phyloP scores from a whole-genome alignment of 2,888 invertebrate genomes.

The Spilarctia lutea region DNA sequence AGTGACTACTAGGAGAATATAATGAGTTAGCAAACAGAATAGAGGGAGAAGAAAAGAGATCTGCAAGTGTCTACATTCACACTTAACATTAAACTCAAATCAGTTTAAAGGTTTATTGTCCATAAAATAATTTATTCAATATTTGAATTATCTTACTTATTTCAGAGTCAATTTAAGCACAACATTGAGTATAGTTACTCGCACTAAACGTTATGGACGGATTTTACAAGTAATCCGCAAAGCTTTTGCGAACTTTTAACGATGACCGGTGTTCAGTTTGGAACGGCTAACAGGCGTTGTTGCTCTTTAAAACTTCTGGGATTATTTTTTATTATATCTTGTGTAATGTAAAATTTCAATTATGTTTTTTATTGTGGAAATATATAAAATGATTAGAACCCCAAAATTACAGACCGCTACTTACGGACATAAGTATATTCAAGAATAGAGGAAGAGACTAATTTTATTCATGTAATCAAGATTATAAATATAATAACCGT shows the following conservation, averaged over 20 bases:
- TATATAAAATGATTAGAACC: too few species aligned
- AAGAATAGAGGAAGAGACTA: too few species aligned
- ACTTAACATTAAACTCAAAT: neutral
- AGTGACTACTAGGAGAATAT: too few species aligned
- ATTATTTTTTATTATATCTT: neutral
- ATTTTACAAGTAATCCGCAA: conserved; percentile 15
- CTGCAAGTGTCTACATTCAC: neutral
- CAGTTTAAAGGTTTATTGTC: neutral
- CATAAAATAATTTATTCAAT: neutral
- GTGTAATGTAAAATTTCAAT: neutral
- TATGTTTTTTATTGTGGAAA: neutral
- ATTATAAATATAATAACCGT: too few species aligned
- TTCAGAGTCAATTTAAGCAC: neutral
- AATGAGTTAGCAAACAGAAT: too few species aligned
- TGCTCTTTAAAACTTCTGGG: conserved; percentile 14
- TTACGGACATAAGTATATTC: too few species aligned
- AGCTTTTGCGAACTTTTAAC: conserved; percentile 20
- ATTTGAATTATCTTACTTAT: neutral
- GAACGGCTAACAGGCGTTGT: conserved; percentile 3
- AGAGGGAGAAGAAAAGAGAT: too few species aligned
- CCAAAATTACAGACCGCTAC: too few species aligned
- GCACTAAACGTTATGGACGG: conserved; percentile 6
- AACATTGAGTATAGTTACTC: neutral
- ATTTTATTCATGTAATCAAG: too few species aligned
- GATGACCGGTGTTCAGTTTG: conserved; percentile 3